Percentiles rank a stretch among this genome's conserved stretches.
These are phyloP conservation scores for Sebastes fasciatus DNA, from an alignment of 2,113 vertebrate species.

Conservation along the genomic window DNA sequence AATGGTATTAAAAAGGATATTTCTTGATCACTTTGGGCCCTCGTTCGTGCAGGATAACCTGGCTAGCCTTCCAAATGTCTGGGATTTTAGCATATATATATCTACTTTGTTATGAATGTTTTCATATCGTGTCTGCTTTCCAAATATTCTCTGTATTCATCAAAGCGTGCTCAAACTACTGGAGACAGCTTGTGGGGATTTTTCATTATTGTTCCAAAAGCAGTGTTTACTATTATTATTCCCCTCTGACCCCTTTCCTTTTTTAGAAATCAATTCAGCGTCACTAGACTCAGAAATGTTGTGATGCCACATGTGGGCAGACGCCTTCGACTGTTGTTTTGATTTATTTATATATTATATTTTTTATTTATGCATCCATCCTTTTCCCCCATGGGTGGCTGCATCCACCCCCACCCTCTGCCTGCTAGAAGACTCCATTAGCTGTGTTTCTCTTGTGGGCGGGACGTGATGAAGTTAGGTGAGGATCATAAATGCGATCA, in stretches of 20 bases:
- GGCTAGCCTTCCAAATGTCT: not conserved
- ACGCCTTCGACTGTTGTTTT: conserved; percentile 19
- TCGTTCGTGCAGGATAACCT: too few species aligned
- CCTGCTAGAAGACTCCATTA: conserved; percentile 46
- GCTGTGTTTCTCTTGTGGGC: conserved; percentile 16
- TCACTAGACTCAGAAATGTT: not conserved
- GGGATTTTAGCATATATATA: not conserved
- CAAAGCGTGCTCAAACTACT: conserved; percentile 13
- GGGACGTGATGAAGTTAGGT: conserved; percentile 41
- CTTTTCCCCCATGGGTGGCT: not conserved
- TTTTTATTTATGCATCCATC: conserved; percentile 29
- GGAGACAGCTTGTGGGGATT: conserved; percentile 20
- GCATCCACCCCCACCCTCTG: not conserved
- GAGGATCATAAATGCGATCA: conserved; percentile 41
- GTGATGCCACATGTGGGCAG: conserved; percentile 17
- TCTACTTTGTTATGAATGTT: not conserved
- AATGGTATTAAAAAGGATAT: too few species aligned
- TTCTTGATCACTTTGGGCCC: too few species aligned
- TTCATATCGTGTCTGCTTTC: not conserved
- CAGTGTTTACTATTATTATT: conserved; percentile 30
- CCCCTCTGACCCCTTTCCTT: not conserved
- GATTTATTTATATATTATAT: conserved; percentile 19
- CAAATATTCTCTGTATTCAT: conserved; percentile 18
- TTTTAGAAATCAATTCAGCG: conserved; percentile 16
- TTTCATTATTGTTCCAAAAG: conserved; percentile 43